Base-by-base conservation (phyloP, 2,888 invertebrate genomes). In the Hirtodrosophila duncani region DNA sequence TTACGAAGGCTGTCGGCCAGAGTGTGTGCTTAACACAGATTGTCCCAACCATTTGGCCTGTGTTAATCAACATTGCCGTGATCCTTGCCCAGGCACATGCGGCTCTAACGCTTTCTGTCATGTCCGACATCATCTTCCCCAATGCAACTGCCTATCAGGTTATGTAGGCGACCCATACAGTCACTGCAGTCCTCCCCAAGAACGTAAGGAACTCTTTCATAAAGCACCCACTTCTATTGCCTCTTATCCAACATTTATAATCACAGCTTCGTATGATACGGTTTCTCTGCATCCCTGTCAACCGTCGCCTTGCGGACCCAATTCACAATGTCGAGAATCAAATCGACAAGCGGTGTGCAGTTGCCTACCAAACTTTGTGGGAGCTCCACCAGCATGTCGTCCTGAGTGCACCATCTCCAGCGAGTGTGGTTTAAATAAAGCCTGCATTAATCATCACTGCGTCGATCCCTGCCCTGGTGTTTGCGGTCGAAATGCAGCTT, bases 41-140 rank as follows among this genome's bases (percentile, higher is more conserved):
- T 94, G 94, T 84, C 88, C 91, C 10, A 90, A 90, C 38, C 90
- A 91, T 63, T 89, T 89, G 80, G 92, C 92, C 9, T 94, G 94
- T 72, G 87, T 92, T 3, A 89, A 89, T 64, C 91, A 90, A 62
- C 92, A 92, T 86, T 94, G 94, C 82, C 88, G 89, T 78, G 92
- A 94, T 86, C 94, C 94, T 9, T 94, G 94, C 75, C 91, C 92
- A 2, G 93, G 93, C 69, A 90, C 91, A 9, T 94, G 94, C 81
- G 93, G 93, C 3, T 89, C 90, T 52, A 92, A 92, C 70, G 92
- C 94, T n/a, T 86, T 90, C 21, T 94, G 94, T 78, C 90, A 91
- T 86, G 92, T 93, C 7, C 88, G 92, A 8, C 91, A 92, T 77
- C 92, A 93, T 85, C 80, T 93, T 72, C 91, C 92, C 49, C 87